phyloP scores from a whole-genome alignment of 2,113 vertebrate species.

The Scolopax mira region DNA sequence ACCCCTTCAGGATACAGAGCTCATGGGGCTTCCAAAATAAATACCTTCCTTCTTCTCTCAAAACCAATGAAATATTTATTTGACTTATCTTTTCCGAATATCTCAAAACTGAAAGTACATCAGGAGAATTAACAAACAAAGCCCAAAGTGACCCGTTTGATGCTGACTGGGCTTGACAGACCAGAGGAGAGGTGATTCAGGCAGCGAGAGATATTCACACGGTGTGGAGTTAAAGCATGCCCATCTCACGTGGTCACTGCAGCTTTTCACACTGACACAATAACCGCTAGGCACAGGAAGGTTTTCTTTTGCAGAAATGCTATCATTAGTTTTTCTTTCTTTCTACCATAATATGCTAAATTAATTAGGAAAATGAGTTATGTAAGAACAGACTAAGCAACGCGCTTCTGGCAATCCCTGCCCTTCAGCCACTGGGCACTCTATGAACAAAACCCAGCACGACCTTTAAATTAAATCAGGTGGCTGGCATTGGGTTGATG shows the following conservation, averaged over 20 bases:
- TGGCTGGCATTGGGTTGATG: neutral
- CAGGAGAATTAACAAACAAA: neutral
- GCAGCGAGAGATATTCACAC: neutral
- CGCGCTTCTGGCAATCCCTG: neutral
- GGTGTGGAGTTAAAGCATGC: neutral
- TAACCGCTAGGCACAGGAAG: neutral
- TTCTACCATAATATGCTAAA: neutral
- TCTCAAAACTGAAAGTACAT: neutral
- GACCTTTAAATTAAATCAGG: neutral
- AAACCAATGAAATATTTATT: neutral
- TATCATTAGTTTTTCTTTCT: neutral
- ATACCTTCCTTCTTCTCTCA: neutral
- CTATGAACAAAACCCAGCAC: neutral
- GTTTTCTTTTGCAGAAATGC: neutral
- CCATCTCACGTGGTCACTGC: neutral
- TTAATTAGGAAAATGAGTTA: constrained; percentile 27
- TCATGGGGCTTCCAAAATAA: neutral
- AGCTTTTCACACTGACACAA: constrained; percentile 4
- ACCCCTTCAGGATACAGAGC: neutral
- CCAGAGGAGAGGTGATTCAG: neutral
- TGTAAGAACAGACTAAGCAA: neutral
- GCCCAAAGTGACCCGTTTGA: neutral
- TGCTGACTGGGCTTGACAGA: neutral
- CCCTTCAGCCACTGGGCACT: neutral
- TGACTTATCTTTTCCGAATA: neutral